phyloP scores from a whole-genome alignment of 1,140 invertebrate genomes.

The Polypedilum pembai region DNA sequence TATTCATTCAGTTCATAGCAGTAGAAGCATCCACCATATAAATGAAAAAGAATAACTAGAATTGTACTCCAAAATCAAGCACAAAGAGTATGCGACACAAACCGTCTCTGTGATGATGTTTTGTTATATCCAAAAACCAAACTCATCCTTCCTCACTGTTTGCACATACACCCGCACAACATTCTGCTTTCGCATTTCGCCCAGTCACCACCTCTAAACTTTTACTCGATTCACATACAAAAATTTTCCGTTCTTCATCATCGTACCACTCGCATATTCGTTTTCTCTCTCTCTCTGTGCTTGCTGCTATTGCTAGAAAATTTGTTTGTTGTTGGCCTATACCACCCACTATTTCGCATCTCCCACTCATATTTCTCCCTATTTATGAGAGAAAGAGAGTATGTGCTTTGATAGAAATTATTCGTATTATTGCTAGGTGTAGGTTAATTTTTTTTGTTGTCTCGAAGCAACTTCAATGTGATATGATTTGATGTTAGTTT shows the following conservation, averaged over 20 bases:
- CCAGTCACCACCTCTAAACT: not conserved
- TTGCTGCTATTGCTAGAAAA: not conserved
- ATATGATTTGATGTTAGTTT: not conserved
- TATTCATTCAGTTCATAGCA: conserved; percentile 17
- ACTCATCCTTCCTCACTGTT: conserved; percentile 4
- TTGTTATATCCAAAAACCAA: not conserved
- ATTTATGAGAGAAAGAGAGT: no score
- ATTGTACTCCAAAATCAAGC: not conserved
- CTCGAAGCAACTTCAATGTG: not conserved
- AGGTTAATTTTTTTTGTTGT: not conserved
- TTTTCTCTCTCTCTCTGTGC: no score
- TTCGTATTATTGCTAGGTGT: conserved; percentile 26
- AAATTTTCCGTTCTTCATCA: not conserved
- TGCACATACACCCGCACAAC: not conserved
- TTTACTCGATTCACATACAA: conserved; percentile 17
- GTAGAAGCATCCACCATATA: not conserved
- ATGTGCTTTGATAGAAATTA: not conserved
- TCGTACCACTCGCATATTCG: not conserved
- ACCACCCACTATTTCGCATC: no score
- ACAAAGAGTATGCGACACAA: not conserved
- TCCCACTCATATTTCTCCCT: no score
- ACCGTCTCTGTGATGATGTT: conserved; percentile 8
- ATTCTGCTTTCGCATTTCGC: no score
- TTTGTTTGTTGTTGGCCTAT: no score
- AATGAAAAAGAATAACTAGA: not conserved